These are phyloP conservation scores for Hippocampus abdominalis DNA, from an alignment of 2,113 vertebrate genomes.

Conservation along the genomic window DNA sequence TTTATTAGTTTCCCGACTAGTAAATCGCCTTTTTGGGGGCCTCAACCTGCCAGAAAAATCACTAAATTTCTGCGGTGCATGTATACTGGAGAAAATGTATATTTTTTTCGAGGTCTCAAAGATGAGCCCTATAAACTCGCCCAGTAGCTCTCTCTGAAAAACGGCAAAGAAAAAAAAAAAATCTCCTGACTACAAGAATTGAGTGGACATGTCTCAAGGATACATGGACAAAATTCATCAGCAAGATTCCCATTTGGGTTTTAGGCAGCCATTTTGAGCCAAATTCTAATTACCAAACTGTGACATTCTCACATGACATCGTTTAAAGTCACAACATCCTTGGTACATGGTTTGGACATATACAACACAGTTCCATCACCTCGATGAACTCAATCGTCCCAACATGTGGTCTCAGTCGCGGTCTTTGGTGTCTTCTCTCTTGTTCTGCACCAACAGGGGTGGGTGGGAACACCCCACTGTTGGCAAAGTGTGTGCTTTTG, in stretches of 20 bases:
- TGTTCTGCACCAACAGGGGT: conserved; percentile 8
- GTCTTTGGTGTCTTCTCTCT: neutral
- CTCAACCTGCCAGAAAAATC: neutral
- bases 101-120: neutral
- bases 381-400: neutral
- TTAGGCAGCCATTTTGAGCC: too few relatives aligned
- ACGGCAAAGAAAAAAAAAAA: neutral
- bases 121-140: neutral
- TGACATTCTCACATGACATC: neutral
- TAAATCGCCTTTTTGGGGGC: neutral
- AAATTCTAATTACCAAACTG: neutral
- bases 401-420: neutral
- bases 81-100: neutral
- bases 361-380: neutral
- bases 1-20: neutral
- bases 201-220: too few relatives aligned
- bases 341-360: too few relatives aligned
- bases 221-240: too few relatives aligned
- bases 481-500: conserved; percentile 1
- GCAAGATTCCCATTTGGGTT: too few relatives aligned
- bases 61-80: neutral
- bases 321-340: neutral
- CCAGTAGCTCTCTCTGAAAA: neutral
- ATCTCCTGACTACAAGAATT: too few relatives aligned
- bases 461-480: conserved; percentile 6